These are phyloP conservation scores for Subanguina moxae DNA, from an alignment of 1,140 invertebrate genomes.

Conservation along the genomic window DNA sequence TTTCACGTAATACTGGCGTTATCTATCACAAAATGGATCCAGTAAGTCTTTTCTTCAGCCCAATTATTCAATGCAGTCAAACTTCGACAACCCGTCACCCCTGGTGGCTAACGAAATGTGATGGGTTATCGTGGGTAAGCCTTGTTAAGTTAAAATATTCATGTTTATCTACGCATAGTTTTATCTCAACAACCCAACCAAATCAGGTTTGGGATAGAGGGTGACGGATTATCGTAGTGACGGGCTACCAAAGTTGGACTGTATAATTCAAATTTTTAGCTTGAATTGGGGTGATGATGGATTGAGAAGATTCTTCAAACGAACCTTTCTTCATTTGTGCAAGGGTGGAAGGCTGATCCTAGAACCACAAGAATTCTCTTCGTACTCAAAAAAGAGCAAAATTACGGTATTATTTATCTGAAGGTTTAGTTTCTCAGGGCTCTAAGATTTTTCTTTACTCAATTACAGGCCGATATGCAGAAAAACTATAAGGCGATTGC, in stretches of 20 bases:
- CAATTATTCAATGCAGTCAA: too few species aligned
- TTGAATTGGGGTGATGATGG: slow-evolving; percentile 92
- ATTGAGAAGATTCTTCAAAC: slow-evolving; percentile 82
- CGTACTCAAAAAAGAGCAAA: slow-evolving; percentile 2
- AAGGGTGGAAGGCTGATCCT: slow-evolving; percentile 14
- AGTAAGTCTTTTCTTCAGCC: slow-evolving; percentile 61
- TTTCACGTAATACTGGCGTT: slow-evolving; percentile 91
- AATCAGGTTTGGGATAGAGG: too few species aligned
- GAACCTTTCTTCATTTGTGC: slow-evolving; percentile 82
- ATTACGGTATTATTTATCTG: slow-evolving; percentile 5
- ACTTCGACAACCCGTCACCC: too few species aligned
- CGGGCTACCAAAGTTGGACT: too few species aligned
- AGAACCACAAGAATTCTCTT: slow-evolving; percentile 3
- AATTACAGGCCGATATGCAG: slow-evolving; percentile 1
- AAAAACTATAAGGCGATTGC: neutral
- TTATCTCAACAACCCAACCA: too few species aligned
- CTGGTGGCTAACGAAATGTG: too few species aligned
- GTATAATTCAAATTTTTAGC: slow-evolving; percentile 23
- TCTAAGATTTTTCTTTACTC: neutral
- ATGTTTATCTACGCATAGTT: too few species aligned
- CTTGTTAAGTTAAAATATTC: too few species aligned
- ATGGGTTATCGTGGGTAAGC: too few species aligned
- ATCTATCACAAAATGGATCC: slow-evolving; percentile 95
- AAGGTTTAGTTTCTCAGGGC: neutral
- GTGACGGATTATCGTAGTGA: too few species aligned